Conservation (phyloP, 2,113 vertebrate species). For the Conger conger region DNA sequence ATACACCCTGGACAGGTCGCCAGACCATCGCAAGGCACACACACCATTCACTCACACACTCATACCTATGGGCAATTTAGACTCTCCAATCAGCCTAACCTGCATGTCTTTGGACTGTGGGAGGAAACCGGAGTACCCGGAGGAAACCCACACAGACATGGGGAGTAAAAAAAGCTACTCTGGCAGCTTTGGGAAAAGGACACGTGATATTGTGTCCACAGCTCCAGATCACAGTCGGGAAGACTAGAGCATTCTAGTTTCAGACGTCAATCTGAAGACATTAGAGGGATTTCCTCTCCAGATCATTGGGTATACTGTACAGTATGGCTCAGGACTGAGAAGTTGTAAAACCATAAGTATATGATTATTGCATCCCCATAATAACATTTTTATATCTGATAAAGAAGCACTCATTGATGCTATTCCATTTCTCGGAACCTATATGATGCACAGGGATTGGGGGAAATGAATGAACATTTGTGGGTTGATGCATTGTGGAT, state of each 20-base stretch:
- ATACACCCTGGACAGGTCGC: no score
- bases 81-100: no score
- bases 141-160: no score
- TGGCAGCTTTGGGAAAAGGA: constrained; percentile 18
- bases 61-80: no score
- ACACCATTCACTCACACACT: no score
- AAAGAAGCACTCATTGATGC: neutral
- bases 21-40: no score
- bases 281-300: constrained; percentile 23
- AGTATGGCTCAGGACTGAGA: neutral
- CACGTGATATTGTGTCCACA: constrained; percentile 1
- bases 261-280: constrained; percentile 28
- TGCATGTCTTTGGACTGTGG: no score
- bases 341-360: neutral
- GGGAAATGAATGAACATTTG: neutral
- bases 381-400: neutral
- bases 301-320: constrained; percentile 21
- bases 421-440: neutral
- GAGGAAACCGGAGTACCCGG: no score
- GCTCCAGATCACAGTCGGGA: neutral
- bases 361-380: neutral
- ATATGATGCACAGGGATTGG: neutral
- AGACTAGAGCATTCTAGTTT: neutral
- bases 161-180: neutral
- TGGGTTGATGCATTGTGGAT: neutral